A percentile compares a stretch with the other conserved stretches of the same genome.
These are phyloP conservation scores for Luperina nickerlii DNA, from an alignment of 2,888 invertebrate species.

Conservation along the genomic window DNA sequence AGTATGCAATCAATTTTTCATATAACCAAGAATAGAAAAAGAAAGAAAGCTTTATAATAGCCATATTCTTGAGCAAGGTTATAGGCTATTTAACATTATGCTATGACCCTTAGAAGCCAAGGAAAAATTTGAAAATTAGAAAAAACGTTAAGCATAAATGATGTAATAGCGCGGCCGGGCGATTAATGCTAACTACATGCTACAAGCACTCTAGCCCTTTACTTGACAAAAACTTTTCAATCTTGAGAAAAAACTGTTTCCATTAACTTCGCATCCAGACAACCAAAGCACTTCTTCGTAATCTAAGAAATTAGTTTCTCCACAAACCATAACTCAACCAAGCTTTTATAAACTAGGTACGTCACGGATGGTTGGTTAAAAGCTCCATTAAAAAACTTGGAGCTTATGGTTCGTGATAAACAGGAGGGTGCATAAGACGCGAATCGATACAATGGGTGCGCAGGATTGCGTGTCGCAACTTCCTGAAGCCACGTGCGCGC, in stretches of 20 bases:
- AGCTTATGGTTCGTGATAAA: conserved; percentile 40
- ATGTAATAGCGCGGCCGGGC: neutral
- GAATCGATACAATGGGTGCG: conserved; percentile 74
- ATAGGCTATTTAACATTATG: neutral
- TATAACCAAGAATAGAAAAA: neutral
- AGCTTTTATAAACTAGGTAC: conserved; percentile 9
- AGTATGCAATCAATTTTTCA: conserved; percentile 23
- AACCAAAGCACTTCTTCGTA: neutral
- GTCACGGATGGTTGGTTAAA: conserved; percentile 17
- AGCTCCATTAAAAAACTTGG: conserved; percentile 3
- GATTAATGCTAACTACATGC: neutral
- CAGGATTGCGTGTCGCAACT: conserved; percentile 73
- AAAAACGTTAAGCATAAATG: neutral
- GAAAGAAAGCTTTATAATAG: neutral
- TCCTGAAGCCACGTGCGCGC: conserved; percentile 77
- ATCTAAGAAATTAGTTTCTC: conserved; percentile 1
- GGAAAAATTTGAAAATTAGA: neutral
- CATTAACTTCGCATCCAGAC: neutral
- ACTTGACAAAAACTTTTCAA: neutral
- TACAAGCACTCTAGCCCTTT: neutral
- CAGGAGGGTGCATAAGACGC: conserved; percentile 64
- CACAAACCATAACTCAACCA: conserved; percentile 1
- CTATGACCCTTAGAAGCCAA: neutral
- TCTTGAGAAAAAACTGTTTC: neutral
- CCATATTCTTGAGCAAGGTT: neutral